Evolutionary conservation across 1,140 invertebrate species (phyloP), one percentile per base, ranked within the genome.

Genomic region (Drosophila chauvacae): DNA sequence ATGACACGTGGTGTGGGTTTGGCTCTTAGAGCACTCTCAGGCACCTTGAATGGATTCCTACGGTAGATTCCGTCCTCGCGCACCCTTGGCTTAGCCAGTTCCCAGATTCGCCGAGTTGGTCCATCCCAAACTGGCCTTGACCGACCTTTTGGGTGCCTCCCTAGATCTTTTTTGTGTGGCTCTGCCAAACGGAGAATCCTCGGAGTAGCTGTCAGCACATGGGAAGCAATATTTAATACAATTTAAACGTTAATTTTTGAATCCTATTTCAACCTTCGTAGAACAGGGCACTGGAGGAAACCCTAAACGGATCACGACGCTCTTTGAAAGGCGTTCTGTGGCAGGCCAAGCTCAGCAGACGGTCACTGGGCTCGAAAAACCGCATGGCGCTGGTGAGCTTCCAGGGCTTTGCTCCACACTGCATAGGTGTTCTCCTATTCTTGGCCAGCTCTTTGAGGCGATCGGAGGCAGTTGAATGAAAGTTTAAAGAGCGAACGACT

Each of bases 1-100:
- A 59, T 7, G 7, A 73, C n/a, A 14, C 70, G 64, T n/a, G 65
- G 30, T 2, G 65, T 33, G 7, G 41, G 7, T 39, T 51, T 51
- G 20, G 65, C 60, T 13, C 28, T 39, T 1, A 69, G 20, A 3
- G 60, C 65, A 9, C 60, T 28, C 4, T n/a, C 20, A 1, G 45
- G 1, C 6, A 69, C 60, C 18, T 41, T 35, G 16, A 11, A 69
- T 0, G 65, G 65, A 5, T 13, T 26, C 2, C 9, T 18, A 2
- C 65, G 47, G 14, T 16, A 35, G 2, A n/a, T 14, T 4, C 3
- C 20, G 6, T 59, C 45, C 44, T 28, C 37, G 3, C 66, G 28
- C 30, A 28, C 23, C 37, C 23, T 69, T 5, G 64, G 37, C 13
- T 35, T 53, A 33, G 56, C 65, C 14, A 60, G 23, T 6, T 70